Percentiles rank a stretch among this genome's conserved stretches.
Evolutionary conservation across 2,113 vertebrate species (phyloP).

Genomic region (Trematocara variabile): DNA sequence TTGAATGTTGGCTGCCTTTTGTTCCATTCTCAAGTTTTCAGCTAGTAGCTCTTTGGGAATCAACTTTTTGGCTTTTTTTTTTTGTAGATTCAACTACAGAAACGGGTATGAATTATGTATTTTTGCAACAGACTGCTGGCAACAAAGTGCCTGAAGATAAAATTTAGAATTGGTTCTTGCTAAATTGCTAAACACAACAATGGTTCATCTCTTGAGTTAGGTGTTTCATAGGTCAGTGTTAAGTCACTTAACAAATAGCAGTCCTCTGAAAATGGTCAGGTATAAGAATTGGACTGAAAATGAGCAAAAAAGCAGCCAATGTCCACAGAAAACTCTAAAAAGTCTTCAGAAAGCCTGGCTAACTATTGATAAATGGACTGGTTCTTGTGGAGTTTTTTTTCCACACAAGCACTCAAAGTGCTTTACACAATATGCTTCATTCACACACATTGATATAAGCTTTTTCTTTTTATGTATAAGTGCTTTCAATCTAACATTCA

Average conservation of each 20-base stretch:
- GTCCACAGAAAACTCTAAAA: background rate
- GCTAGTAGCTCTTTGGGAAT: background rate
- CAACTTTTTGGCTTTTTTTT: background rate
- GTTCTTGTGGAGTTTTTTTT: background rate
- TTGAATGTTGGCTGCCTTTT: background rate
- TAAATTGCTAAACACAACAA: background rate
- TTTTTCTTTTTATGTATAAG: background rate
- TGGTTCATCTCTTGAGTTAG: background rate
- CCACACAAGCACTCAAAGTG: background rate
- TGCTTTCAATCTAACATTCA: background rate
- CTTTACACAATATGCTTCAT: background rate
- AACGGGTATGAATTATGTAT: background rate
- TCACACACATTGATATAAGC: background rate
- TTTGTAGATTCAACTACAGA: background rate
- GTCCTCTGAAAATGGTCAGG: background rate
- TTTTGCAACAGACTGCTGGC: background rate
- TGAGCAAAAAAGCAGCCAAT: background rate
- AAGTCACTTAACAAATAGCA: background rate
- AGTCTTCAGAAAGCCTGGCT: background rate
- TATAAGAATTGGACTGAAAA: background rate
- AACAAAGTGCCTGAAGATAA: background rate
- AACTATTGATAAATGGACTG: background rate
- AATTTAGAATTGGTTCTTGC: background rate
- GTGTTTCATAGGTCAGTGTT: background rate
- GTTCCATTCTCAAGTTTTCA: background rate